Evolutionary conservation across 2,888 invertebrate genomes (phyloP).

Genomic region (Hanleya hanleyi): DNA sequence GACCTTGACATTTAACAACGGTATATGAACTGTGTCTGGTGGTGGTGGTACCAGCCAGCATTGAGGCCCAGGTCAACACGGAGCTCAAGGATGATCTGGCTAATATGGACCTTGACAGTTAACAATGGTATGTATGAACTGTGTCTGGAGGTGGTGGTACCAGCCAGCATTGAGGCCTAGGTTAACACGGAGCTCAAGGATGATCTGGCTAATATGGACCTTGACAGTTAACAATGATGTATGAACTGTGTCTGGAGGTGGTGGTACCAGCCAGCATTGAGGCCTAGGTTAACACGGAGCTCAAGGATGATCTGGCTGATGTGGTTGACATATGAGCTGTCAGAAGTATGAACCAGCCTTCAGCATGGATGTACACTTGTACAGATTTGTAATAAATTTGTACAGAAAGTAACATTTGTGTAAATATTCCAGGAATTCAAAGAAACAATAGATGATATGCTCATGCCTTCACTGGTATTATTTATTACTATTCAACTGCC

Average conservation of each 20-base stretch:
- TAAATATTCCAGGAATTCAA: too few relatives aligned
- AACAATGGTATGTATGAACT: conserved; percentile 91
- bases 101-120: conserved; percentile 93
- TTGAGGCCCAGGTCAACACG: conserved; percentile 67
- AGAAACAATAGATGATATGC: too few relatives aligned
- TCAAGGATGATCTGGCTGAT: conserved; percentile 47
- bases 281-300: conserved; percentile 66
- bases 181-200: conserved; percentile 62
- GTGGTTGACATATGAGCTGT: too few relatives aligned
- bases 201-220: conserved; percentile 89
- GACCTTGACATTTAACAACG: conserved; percentile 97
- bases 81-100: conserved; percentile 78
- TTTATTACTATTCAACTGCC: too few relatives aligned
- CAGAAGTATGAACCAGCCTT: too few relatives aligned
- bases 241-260: conserved; percentile 75
- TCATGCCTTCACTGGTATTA: too few relatives aligned
- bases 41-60: conserved; percentile 60
- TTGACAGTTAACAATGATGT: too few relatives aligned
- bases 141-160: conserved; percentile 69
- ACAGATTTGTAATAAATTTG: too few relatives aligned
- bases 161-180: conserved; percentile 62
- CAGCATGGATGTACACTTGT: too few relatives aligned
- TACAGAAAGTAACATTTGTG: too few relatives aligned
- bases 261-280: conserved; percentile 58
- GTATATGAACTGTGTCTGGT: conserved; percentile 77